These are phyloP conservation scores for Holacanthus passer DNA, from an alignment of 2,113 vertebrate genomes.

Conservation along the genomic window DNA sequence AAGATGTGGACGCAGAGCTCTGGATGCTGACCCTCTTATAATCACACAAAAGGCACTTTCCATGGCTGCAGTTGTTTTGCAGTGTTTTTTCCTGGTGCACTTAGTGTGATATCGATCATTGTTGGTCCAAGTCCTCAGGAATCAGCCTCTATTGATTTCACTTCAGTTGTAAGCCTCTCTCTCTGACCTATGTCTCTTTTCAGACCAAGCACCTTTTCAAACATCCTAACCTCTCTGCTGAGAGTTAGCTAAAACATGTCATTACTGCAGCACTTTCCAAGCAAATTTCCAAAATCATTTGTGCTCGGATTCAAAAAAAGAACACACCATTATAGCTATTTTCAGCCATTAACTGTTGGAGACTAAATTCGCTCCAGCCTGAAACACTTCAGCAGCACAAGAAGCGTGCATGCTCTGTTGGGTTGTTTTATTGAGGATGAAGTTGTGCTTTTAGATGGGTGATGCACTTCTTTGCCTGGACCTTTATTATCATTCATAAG, in stretches of 20 bases:
- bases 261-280: conserved; percentile 28
- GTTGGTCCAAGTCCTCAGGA: conserved; percentile 72
- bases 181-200: conserved; percentile 69
- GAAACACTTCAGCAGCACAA: not conserved
- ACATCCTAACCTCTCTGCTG: conserved; percentile 39
- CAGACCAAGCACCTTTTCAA: conserved; percentile 55
- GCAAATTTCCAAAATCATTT: conserved; percentile 17
- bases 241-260: conserved; percentile 45
- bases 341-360: conserved; percentile 11
- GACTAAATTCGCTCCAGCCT: not conserved
- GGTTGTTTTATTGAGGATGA: conserved; percentile 7
- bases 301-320: not conserved
- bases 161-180: conserved; percentile 74
- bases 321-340: not conserved
- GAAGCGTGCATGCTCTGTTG: not conserved
- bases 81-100: conserved; percentile 56
- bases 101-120: conserved; percentile 80
- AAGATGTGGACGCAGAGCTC: conserved; percentile 14
- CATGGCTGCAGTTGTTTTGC: conserved; percentile 32
- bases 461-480: conserved; percentile 16
- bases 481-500: conserved; percentile 45
- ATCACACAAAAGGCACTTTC: conserved; percentile 55
- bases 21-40: conserved; percentile 28
- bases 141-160: conserved; percentile 80
- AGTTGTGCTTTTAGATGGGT: conserved; percentile 28